phyloP scores from a whole-genome alignment of 2,888 invertebrate genomes.

The Nematopogon swammerdamellus region DNA sequence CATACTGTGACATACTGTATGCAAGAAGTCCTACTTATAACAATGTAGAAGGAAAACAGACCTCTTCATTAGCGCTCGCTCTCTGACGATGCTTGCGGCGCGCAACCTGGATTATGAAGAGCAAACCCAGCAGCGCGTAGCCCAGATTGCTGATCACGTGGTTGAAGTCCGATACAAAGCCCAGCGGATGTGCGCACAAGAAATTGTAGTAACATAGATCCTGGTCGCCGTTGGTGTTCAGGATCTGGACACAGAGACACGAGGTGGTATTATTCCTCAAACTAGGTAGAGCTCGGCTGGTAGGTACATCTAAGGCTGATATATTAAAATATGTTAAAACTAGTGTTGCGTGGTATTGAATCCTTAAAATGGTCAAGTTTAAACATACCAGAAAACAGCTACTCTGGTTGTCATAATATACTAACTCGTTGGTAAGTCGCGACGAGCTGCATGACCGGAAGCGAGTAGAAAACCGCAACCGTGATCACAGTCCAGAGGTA shows the following conservation, averaged over 20 bases:
- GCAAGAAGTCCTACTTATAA: no score
- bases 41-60: neutral
- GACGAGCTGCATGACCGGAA: conserved; percentile 85
- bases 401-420: neutral
- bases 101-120: conserved; percentile 70
- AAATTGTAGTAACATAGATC: conserved; percentile 93
- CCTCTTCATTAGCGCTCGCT: conserved; percentile 5
- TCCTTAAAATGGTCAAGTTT: no score
- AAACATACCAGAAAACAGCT: no score
- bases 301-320: no score
- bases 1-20: no score
- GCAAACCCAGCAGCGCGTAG: conserved; percentile 74
- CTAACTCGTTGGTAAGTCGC: conserved; percentile 71
- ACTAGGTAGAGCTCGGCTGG: no score
- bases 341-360: no score
- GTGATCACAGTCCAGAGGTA: conserved; percentile 64
- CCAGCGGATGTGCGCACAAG: conserved; percentile 78
- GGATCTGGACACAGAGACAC: conserved; percentile 52
- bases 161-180: conserved; percentile 78
- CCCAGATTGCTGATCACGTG: conserved; percentile 85
- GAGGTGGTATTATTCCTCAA: no score
- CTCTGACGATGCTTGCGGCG: conserved; percentile 15
- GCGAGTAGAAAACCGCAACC: conserved; percentile 80
- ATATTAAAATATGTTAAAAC: no score
- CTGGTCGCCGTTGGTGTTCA: conserved; percentile 80